phyloP scores from a whole-genome alignment of 2,113 vertebrate genomes.

The Carassius auratus region DNA sequence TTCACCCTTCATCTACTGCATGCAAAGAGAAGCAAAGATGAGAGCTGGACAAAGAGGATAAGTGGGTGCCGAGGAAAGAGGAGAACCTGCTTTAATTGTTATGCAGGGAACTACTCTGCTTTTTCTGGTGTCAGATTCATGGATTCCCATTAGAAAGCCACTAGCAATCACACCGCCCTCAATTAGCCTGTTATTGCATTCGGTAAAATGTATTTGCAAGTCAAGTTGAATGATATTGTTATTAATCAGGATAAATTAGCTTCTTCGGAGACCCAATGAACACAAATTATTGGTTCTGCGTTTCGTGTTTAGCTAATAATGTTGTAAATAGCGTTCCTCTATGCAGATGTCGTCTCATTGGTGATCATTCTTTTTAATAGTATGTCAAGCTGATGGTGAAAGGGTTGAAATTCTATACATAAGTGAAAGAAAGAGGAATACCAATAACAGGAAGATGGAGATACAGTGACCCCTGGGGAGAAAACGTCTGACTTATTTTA shows the following conservation, averaged over 20 bases:
- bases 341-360: neutral
- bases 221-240: slow-evolving; percentile 63
- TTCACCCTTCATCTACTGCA: too few relatives aligned
- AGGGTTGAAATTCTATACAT: slow-evolving; percentile 31
- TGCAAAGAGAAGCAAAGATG: slow-evolving; percentile 57
- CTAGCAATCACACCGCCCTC: slow-evolving; percentile 70
- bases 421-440: neutral
- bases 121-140: slow-evolving; percentile 72
- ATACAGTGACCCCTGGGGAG: slow-evolving; percentile 41
- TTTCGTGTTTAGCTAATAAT: slow-evolving; percentile 28
- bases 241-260: slow-evolving; percentile 55
- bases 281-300: slow-evolving; percentile 67
- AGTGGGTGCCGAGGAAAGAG: neutral
- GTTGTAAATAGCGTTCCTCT: neutral
- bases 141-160: slow-evolving; percentile 80
- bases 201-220: slow-evolving; percentile 67
- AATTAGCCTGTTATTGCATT: slow-evolving; percentile 73
- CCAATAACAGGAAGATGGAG: slow-evolving; percentile 33
- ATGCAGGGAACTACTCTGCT: slow-evolving; percentile 68
- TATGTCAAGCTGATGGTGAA: slow-evolving; percentile 17
- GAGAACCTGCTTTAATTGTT: slow-evolving; percentile 70
- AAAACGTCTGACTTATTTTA: slow-evolving; percentile 35
- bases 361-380: slow-evolving; percentile 32
- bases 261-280: slow-evolving; percentile 62
- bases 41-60: slow-evolving; percentile 36